Percentiles rank a stretch among this genome's conserved stretches.
Conservation (phyloP, 2,797 vertebrate genomes). For the Mormyrops boulengeri region DNA sequence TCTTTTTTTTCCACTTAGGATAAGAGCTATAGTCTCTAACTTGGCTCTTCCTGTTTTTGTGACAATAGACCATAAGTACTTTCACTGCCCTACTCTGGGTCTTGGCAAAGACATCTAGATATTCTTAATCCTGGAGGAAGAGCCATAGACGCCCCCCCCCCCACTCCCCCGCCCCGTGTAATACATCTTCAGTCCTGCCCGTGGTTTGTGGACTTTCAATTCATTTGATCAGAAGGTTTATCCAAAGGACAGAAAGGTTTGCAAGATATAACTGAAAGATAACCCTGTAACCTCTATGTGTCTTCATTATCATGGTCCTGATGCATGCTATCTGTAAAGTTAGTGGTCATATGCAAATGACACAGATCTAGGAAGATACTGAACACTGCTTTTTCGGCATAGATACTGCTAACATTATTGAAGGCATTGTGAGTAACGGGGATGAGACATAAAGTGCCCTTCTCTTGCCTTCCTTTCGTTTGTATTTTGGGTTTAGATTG, state of each 20-base stretch:
- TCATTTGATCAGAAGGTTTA: neutral
- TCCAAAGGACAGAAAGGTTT: neutral
- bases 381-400: neutral
- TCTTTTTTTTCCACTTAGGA: neutral
- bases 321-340: neutral
- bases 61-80: neutral
- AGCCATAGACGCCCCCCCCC: neutral
- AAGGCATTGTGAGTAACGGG: neutral
- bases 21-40: neutral
- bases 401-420: neutral
- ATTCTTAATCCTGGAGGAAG: neutral
- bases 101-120: neutral
- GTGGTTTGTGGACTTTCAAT: neutral
- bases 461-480: neutral
- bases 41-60: neutral
- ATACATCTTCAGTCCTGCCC: neutral
- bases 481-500: conserved; percentile 62
- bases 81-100: neutral
- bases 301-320: neutral
- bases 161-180: too few species aligned
- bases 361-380: neutral
- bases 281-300: neutral
- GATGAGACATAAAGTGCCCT: neutral
- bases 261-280: neutral
- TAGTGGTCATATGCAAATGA: neutral